A percentile compares a stretch with the other conserved stretches of the same genome.
These are phyloP conservation scores for Baronia brevicornis DNA, from an alignment of 2,888 invertebrate genomes.

Conservation along the genomic window DNA sequence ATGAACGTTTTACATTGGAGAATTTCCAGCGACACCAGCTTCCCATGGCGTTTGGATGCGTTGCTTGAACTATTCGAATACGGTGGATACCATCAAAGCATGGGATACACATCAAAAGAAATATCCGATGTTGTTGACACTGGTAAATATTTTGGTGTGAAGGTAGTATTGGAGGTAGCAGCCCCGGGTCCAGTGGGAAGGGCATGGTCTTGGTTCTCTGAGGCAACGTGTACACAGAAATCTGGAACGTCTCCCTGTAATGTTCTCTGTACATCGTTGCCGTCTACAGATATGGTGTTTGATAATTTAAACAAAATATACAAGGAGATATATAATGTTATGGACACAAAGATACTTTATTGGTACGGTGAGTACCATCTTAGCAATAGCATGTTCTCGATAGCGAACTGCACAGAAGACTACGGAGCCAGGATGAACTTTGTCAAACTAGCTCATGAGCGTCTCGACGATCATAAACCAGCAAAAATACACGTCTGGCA, in stretches of 20 bases:
- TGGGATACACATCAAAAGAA: conserved; percentile 80
- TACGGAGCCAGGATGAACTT: conserved; percentile 67
- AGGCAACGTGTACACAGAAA: conserved; percentile 47
- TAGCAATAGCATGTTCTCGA: conserved; percentile 83
- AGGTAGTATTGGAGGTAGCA: conserved; percentile 90
- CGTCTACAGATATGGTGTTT: conserved; percentile 81
- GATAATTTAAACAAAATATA: conserved; percentile 82
- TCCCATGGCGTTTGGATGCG: conserved; percentile 83
- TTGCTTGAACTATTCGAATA: conserved; percentile 83
- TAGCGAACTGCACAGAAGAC: conserved; percentile 77
- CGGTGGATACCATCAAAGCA: conserved; percentile 86
- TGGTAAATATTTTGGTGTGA: conserved; percentile 84
- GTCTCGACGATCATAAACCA: too few relatives aligned
- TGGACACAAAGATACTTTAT: too few relatives aligned
- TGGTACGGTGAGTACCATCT: too few relatives aligned
- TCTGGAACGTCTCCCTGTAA: conserved; percentile 65
- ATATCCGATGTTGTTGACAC: conserved; percentile 81
- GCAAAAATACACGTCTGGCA: too few relatives aligned
- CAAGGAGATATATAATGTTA: conserved; percentile 80
- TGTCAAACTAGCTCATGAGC: too few relatives aligned
- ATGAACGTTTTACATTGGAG: conserved; percentile 94
- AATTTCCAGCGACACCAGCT: conserved; percentile 89
- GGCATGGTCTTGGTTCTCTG: conserved; percentile 86
- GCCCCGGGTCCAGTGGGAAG: conserved; percentile 89
- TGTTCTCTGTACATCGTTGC: conserved; percentile 84